Evolutionary conservation across 2,797 vertebrate genomes (phyloP), one percentile per base, ranked within the genome.

Genomic region (Spea hammondii): DNA sequence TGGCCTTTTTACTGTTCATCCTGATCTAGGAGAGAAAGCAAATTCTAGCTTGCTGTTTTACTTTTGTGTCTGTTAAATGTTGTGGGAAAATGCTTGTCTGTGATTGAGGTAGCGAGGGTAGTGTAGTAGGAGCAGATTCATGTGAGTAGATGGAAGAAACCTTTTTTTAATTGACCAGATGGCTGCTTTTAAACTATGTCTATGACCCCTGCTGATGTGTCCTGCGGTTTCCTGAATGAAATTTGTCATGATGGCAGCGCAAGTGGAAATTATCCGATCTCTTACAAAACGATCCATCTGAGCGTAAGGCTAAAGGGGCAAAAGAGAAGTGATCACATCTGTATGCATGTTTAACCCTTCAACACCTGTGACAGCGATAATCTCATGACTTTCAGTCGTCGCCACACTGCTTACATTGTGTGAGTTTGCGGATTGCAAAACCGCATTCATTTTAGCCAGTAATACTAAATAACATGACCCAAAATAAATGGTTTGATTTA

Each of bases 131-230:
- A 74, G 47, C 57, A 47, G 65, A 66, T 65, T 65, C 67, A 76
- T 65, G 50, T 59, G 44, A 7, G n/a, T 10, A 60, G 45, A 67
- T 32, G 66, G 68, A 68, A 54, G 4, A 72, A 76, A 50, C n/a
- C 74, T 46, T 51, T 66, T 12, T 77, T 81, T 60, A 72, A 77
- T 80, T 81, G 68, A 72, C 14, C 69, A 68, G 53, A 67, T 76
- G 79, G 47, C 65, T 32, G 11, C 32, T 59, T 59, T 50, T 72
- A n/a, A 51, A 5, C 68, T 45, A 44, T 32, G 47, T 17, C 44
- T 3, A 5, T 53, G 69, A 72, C 74, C 53, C 69, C 73, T 53
- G 62, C 74, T 48, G 73, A 70, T 75, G 44, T 12, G 14, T 60
- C 73, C 78, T 65, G 51, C 50, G 50, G 14, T 64, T 50, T 13